Evolutionary conservation across 2,797 vertebrate species (phyloP).

Genomic region (Apogon talboti): DNA sequence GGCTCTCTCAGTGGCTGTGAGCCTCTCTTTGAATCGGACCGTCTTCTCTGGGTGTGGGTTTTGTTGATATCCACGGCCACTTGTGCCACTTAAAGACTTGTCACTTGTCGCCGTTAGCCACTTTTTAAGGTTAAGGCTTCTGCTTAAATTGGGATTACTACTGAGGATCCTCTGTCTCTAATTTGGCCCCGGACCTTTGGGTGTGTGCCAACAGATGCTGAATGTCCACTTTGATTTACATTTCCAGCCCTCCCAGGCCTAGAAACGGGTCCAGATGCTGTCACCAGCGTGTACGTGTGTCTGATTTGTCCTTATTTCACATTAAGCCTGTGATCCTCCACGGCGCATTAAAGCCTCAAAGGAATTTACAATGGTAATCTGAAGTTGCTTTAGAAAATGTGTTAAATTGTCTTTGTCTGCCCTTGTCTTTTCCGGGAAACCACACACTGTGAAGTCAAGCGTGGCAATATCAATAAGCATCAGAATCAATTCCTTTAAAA

Average conservation of each 20-base stretch:
- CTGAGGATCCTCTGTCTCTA: background rate
- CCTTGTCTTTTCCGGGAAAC: slow-evolving; percentile 47
- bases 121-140: slow-evolving; percentile 25
- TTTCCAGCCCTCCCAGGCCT: slow-evolving; percentile 16
- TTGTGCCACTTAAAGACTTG: slow-evolving; percentile 35
- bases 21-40: slow-evolving; percentile 55
- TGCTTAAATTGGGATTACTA: slow-evolving; percentile 17
- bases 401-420: slow-evolving; percentile 54
- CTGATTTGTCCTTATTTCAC: slow-evolving; percentile 66
- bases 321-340: slow-evolving; percentile 32
- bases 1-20: slow-evolving; percentile 62
- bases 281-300: slow-evolving; percentile 49
- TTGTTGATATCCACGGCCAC: slow-evolving; percentile 50
- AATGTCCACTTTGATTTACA: slow-evolving; percentile 49
- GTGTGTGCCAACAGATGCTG: slow-evolving; percentile 11
- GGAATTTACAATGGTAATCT: slow-evolving; percentile 52
- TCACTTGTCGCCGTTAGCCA: slow-evolving; percentile 15
- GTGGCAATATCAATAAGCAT: slow-evolving; percentile 53
- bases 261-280: slow-evolving; percentile 47
- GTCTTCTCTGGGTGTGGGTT: slow-evolving; percentile 59
- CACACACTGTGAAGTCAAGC: slow-evolving; percentile 45
- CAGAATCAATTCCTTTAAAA: slow-evolving; percentile 54
- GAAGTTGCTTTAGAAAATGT: slow-evolving; percentile 41
- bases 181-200: slow-evolving; percentile 9
- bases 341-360: slow-evolving; percentile 29